Evolutionary conservation across 2,888 invertebrate species (phyloP), one percentile per base, ranked within the genome.

Genomic region (Holacanthella duospinosa): DNA sequence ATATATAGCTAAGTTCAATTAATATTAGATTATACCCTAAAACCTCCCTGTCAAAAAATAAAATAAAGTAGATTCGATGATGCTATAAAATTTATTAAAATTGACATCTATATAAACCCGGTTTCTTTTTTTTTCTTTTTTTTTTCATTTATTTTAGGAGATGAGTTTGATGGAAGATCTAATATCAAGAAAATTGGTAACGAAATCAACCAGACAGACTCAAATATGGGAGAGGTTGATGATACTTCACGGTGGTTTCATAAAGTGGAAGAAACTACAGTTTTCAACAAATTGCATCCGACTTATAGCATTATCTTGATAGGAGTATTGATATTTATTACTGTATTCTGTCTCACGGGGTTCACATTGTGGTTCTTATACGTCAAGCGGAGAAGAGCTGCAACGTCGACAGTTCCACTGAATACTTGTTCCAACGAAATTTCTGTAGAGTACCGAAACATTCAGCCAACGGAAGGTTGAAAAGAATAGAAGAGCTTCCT

Each of bases 311-410:
- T 71, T 70, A 68, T 66, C 68, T 64, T 69, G 68, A 68, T 70
- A 63, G 68, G 64, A 65, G 66, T 70, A 71, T 68, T 71, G 70
- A 68, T 71, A 71, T 71, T 71, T 70, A 70, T 71, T 66, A 68
- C 67, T 48, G 60, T 59, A 16, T 55, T 66, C 43, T 56, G 58
- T 27, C 64, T 60, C 19, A 58, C 64, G 55, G 59, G 43, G 27
- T 62, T 64, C 54, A 36, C 28, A 28, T 57, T 64, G 44, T 36
- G 65, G 21, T 63, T 63, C 53, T 53, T 65, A 24, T 48, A 60
- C 24, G 61, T 55, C 55, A 66, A 61, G 43, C 62, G 66, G 44
- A 63, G 66, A 62, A 66, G 66, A 43, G 66, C 63, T 58, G 61
- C 55, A 12, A 53, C 24, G 6, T n/a, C 21, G 6, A 53, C 54